Base-by-base conservation (phyloP, 1,140 invertebrate species). In the Spodoptera frugiperda region DNA sequence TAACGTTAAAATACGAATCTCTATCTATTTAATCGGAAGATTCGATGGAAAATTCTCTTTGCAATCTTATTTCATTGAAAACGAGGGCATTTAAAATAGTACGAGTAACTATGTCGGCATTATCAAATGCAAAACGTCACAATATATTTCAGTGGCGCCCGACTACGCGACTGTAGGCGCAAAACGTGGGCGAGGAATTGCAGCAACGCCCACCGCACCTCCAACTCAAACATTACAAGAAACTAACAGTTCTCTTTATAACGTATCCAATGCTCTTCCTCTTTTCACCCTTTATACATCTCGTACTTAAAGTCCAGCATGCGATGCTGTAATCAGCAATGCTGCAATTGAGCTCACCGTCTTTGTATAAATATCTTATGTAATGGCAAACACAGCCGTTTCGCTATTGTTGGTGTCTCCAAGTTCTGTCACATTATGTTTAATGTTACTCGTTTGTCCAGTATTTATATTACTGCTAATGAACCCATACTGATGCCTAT, bases 121-220 rank as follows among this genome's bases (percentile, higher is more conserved):
- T 67, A 67, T 65, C 61, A 76, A 76, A 65, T 76, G 49, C 11
- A 71, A 25, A 77, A 68, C 48, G 70, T 77, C 55, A 53, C 39
- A 59, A 81, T 59, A 72, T 73, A 80, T 80, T 82, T 80, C 70
- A 77, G 73, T 39, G 70, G 46, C 53, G 65, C 51, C 54, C 51
- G 61, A 54, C 48, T 15, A 59, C 51, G 48, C 51, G 61, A 48
- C 48, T 15, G 81, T 78, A 72, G 81, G 73, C 75, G 76, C 44
- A 55, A 46, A 30, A 59, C 65, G 81, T 82, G 73, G 81, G 81
- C 61, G 78, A 61, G 11, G 51, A 73, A 77, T 78, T 73, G 75
- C 68, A 51, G 63, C 71, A 71, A 39, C 75, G 75, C 75, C 78
- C 68, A 77, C 78, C 51, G 25, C 51, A 19, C 15, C 33, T 67